These are phyloP conservation scores for Pollimyrus isidori DNA, from an alignment of 2,113 vertebrate species.

Conservation along the genomic window DNA sequence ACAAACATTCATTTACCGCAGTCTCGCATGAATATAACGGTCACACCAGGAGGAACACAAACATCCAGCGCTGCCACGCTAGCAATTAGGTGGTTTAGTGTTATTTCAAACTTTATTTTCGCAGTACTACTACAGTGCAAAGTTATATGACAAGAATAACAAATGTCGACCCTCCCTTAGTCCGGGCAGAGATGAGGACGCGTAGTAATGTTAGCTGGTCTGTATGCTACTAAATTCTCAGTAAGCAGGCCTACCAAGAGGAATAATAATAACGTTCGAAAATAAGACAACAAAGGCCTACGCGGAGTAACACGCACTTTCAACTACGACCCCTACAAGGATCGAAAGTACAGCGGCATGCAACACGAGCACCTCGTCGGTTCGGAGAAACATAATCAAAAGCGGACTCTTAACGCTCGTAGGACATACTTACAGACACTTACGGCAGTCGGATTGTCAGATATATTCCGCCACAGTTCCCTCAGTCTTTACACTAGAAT, in stretches of 20 bases:
- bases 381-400: not conserved
- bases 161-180: not conserved
- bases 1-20: not conserved
- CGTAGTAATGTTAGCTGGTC: not conserved
- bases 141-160: not conserved
- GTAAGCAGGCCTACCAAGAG: not conserved
- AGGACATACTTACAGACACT: not conserved
- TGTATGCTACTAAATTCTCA: not conserved
- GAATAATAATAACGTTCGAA: not conserved
- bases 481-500: not conserved
- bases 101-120: not conserved
- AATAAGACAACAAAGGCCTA: not conserved
- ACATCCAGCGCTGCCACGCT: not conserved
- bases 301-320: not conserved
- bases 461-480: not conserved
- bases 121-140: not conserved
- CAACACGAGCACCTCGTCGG: not conserved
- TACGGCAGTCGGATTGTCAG: not conserved
- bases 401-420: not conserved
- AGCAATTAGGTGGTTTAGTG: not conserved
- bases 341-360: not conserved
- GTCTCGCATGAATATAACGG: not conserved
- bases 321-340: not conserved
- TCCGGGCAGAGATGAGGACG: not conserved
- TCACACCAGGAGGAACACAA: not conserved